Percentiles rank a stretch among this genome's conserved stretches.
phyloP scores from a whole-genome alignment of 2,113 vertebrate genomes.

The Petrocephalus microphthalmus region DNA sequence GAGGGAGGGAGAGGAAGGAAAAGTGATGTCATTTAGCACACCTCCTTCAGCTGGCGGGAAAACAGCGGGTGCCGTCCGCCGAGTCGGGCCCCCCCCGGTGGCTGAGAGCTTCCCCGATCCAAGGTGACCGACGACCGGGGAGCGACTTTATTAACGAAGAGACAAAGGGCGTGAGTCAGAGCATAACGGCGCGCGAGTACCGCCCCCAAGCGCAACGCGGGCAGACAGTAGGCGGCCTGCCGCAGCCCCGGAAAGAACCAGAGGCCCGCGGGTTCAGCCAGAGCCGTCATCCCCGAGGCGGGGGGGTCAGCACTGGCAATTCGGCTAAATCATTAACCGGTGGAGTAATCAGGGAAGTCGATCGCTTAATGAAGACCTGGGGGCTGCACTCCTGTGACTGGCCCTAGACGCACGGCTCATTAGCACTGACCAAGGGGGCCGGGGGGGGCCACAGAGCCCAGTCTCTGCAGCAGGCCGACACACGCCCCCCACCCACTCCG shows the following conservation, averaged over 20 bases:
- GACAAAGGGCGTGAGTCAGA: neutral
- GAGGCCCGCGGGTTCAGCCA: neutral
- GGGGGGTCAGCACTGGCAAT: constrained; percentile 24
- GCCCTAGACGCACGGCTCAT: constrained; percentile 39
- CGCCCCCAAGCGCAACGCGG: neutral
- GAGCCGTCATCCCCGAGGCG: neutral
- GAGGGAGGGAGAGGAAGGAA: neutral
- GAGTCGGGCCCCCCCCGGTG: neutral
- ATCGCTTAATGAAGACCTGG: constrained; percentile 58
- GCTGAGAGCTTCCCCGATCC: neutral
- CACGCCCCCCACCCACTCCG: neutral
- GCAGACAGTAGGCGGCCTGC: neutral
- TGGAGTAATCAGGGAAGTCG: constrained; percentile 61
- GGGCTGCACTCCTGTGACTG: constrained; percentile 32
- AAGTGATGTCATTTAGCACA: constrained; percentile 3
- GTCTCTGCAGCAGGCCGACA: neutral
- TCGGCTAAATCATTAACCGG: constrained; percentile 57
- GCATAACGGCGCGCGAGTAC: neutral
- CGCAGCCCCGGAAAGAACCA: neutral
- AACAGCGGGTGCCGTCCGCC: neutral
- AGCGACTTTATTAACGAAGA: neutral
- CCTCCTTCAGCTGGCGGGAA: neutral
- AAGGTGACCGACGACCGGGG: neutral
- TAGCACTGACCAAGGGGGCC: constrained; percentile 35
- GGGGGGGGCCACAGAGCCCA: constrained; percentile 12